Base-by-base conservation (phyloP, 2,888 invertebrate species). In the Epistrophella euchroma region DNA sequence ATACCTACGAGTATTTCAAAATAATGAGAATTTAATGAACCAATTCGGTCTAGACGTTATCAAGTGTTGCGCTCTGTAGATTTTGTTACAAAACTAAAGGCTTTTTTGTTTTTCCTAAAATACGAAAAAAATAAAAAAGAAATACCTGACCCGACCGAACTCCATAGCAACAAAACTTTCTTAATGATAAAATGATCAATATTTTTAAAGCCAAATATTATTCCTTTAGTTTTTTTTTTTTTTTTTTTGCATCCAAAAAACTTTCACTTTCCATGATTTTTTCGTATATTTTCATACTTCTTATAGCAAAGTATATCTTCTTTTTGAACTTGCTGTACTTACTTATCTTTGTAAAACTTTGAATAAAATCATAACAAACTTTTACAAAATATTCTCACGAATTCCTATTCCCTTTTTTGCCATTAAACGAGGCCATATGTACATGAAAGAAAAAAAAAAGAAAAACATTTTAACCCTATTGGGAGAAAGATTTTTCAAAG, bases 301-400 rank as follows among this genome's bases (percentile, higher is more conserved):
- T 9, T 7, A 32, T 32, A 9, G 25, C 28, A 4, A 28, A 32
- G 6, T 32, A 32, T 32, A 47, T 43, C 19, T 47, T 22, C 13
- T 50, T 13, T 25, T 25, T 50, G 6, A 4, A 22, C 28, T 25
- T 52, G 1, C 52, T 28, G n/a, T n/a, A n/a, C n/a, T n/a, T n/a
- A n/a, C n/a, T n/a, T n/a, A 52, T 28, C 52, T 52, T 3, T 28
- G 25, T 28, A 52, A 52, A 52, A 52, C 25, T 52, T 52, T 28
- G n/a, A 28, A 28, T 52, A 52, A 52, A 52, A n/a, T 52, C 15
- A 52, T 52, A 52, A 52, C 25, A 2, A 52, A 52, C 50, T 52
- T 52, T n/a, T 28, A 9, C 15, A 52, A 28, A 25, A 52, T 52
- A 52, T 52, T 52, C 52, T 15, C 52, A 25, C 6, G 15, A 52